Evolutionary conservation across 2,113 vertebrate genomes (phyloP).

Genomic region (Charadrius vociferus): DNA sequence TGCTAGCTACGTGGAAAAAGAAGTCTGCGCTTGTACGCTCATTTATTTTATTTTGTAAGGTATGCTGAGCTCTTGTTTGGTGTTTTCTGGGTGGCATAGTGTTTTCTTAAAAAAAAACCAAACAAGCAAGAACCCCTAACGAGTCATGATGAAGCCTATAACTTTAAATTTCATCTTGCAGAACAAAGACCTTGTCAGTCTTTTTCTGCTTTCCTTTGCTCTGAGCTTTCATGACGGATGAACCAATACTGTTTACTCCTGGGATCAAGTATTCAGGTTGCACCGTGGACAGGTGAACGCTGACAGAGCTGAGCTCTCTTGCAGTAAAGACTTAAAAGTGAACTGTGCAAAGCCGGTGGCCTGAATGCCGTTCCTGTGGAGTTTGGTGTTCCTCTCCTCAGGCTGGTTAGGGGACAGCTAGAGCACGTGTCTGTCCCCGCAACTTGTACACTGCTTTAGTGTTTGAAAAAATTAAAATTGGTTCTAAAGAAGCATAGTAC

Average conservation of each 20-base stretch:
- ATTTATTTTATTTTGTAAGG: neutral
- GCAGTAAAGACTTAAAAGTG: neutral
- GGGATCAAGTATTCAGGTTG: neutral
- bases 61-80: neutral
- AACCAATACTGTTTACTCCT: neutral
- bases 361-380: neutral
- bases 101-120: neutral
- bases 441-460: neutral
- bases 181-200: neutral
- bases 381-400: neutral
- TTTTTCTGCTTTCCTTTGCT: neutral
- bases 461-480: neutral
- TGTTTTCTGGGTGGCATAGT: neutral
- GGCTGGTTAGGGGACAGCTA: neutral
- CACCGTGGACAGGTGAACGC: fast-evolving
- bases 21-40: neutral
- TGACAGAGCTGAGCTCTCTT: neutral
- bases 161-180: neutral
- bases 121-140: neutral
- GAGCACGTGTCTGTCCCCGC: neutral
- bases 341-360: neutral
- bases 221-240: neutral
- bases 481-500: neutral
- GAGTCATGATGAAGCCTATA: neutral
- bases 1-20: neutral